phyloP scores from a whole-genome alignment of 2,888 invertebrate species.

The Chironomus riparius region DNA sequence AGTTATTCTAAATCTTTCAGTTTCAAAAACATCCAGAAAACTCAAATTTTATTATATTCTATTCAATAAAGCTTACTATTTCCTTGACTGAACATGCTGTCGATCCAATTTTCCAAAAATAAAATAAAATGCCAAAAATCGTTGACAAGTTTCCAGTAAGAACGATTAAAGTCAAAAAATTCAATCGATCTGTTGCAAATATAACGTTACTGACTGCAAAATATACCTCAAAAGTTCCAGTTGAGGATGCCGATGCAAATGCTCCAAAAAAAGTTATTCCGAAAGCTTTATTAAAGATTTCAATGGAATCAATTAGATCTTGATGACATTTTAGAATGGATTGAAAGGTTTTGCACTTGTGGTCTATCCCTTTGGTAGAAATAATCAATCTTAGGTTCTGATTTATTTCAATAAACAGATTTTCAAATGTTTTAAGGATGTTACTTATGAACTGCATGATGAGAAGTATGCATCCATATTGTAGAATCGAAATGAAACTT shows the following conservation, averaged over 20 bases:
- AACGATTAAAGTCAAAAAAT: no score
- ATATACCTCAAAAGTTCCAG: not conserved
- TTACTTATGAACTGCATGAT: not conserved
- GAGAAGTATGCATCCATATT: not conserved
- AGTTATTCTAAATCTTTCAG: no score
- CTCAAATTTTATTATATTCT: no score
- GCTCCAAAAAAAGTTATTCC: not conserved
- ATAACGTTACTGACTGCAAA: not conserved
- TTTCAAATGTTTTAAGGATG: not conserved
- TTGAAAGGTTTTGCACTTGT: not conserved
- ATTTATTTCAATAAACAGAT: not conserved
- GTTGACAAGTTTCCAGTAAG: no score
- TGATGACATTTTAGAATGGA: not conserved
- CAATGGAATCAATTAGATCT: not conserved
- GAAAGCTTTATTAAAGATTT: not conserved
- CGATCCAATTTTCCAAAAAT: not conserved
- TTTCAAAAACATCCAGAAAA: no score
- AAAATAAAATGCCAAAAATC: not conserved
- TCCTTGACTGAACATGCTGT: not conserved
- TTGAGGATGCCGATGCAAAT: not conserved
- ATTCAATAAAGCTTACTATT: not conserved
- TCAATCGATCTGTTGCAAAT: not conserved
- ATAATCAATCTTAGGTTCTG: not conserved
- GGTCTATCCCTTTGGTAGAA: not conserved
- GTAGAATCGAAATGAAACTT: not conserved